Evolutionary conservation across 2,888 invertebrate species (phyloP).

Genomic region (Stenurella melanura): DNA sequence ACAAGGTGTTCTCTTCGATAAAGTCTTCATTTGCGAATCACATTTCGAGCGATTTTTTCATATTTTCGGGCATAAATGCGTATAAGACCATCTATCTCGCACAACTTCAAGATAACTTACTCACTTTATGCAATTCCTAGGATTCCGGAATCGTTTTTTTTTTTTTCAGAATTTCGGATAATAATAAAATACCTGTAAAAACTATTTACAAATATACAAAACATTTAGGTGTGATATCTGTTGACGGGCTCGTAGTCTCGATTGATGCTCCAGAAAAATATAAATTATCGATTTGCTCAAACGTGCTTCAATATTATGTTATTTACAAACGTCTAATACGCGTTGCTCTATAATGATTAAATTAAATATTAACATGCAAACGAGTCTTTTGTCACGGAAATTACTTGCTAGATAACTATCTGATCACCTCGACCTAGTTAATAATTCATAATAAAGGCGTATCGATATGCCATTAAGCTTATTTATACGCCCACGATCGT

Average conservation of each 20-base stretch:
- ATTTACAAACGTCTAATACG: constrained; percentile 20
- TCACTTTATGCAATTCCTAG: too few relatives aligned
- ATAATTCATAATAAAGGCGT: constrained; percentile 52
- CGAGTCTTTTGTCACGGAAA: constrained; percentile 46
- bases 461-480: constrained; percentile 54
- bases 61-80: neutral
- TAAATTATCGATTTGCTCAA: constrained; percentile 16
- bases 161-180: too few relatives aligned
- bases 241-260: too few relatives aligned
- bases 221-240: too few relatives aligned
- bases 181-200: too few relatives aligned
- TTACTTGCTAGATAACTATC: constrained; percentile 51
- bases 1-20: too few relatives aligned
- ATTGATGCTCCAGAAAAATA: neutral
- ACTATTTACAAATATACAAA: too few relatives aligned
- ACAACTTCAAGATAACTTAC: too few relatives aligned
- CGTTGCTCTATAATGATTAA: constrained; percentile 20
- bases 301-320: constrained; percentile 9
- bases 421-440: constrained; percentile 51
- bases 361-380: constrained; percentile 46
- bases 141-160: too few relatives aligned
- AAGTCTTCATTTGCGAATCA: too few relatives aligned
- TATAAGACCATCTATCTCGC: too few relatives aligned
- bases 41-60: too few relatives aligned
- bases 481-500: constrained; percentile 49